Percentiles rank a stretch among this genome's conserved stretches.
Evolutionary conservation across 2,888 invertebrate genomes (phyloP).

Genomic region (Clusia tigrina): DNA sequence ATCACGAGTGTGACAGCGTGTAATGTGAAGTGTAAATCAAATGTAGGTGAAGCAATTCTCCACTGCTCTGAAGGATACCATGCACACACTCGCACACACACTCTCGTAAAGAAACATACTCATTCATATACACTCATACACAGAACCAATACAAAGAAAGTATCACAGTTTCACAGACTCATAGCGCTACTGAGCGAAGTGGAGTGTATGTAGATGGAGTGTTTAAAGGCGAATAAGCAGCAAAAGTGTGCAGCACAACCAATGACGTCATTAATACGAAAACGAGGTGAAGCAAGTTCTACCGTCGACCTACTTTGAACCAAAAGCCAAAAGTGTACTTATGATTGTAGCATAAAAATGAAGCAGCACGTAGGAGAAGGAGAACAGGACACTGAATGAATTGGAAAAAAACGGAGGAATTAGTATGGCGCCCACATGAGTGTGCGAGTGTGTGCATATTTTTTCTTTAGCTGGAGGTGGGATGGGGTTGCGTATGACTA

Average conservation of each 20-base stretch:
- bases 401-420: not conserved
- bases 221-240: constrained; percentile 39
- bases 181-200: too few species aligned
- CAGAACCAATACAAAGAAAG: constrained; percentile 4
- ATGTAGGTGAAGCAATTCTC: not conserved
- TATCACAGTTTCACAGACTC: not conserved
- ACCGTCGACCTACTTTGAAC: constrained; percentile 47
- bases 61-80: not conserved
- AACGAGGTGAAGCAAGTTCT: constrained; percentile 19
- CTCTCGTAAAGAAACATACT: not conserved
- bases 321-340: not conserved
- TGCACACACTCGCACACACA: not conserved
- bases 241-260: constrained; percentile 45
- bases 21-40: not conserved
- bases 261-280: constrained; percentile 49
- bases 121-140: not conserved
- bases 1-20: too few species aligned
- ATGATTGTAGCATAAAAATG: too few species aligned
- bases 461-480: not conserved
- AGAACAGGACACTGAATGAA: not conserved
- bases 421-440: not conserved
- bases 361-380: not conserved
- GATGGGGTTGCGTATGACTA: not conserved
- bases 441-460: not conserved
- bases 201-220: not conserved